A percentile compares a stretch with the other conserved stretches of the same genome.
Conservation (phyloP, 2,888 invertebrate species). For the Hybos culiciformis region DNA sequence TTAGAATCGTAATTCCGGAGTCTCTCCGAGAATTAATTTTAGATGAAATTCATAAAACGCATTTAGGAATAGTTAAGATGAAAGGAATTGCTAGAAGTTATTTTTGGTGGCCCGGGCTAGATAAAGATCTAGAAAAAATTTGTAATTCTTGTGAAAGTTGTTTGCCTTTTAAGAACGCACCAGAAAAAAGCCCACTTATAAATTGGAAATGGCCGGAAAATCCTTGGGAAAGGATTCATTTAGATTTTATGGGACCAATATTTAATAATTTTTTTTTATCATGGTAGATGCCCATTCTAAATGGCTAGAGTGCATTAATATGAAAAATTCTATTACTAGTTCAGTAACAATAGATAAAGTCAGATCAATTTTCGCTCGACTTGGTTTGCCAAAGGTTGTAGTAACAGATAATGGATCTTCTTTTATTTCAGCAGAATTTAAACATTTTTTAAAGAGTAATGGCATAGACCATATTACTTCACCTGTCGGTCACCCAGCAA, state of each 20-base stretch:
- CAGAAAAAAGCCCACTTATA: conserved; percentile 6
- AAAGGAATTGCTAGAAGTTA: conserved; percentile 13
- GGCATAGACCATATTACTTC: conserved; percentile 10
- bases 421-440: conserved; percentile 17
- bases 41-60: conserved; percentile 10
- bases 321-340: conserved; percentile 8
- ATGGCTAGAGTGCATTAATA: conserved; percentile 13
- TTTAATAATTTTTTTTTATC: conserved; percentile 8
- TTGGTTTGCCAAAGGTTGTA: conserved; percentile 16
- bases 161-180: conserved; percentile 4
- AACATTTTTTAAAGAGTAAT: conserved; percentile 8
- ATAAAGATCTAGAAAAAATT: conserved; percentile 15
- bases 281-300: conserved; percentile 16
- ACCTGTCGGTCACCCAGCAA: conserved; percentile 10
- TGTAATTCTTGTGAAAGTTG: conserved; percentile 11
- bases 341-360: conserved; percentile 5
- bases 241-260: conserved; percentile 11
- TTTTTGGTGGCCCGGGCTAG: conserved; percentile 16
- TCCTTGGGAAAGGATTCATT: conserved; percentile 15
- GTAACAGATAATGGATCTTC: conserved; percentile 17
- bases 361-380: conserved; percentile 13
- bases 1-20: conserved; percentile 8
- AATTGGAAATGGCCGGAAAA: conserved; percentile 12
- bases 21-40: conserved; percentile 7
- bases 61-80: conserved; percentile 10